These are phyloP conservation scores for Psilanteris sp. DNA, from an alignment of 1,140 invertebrate species.

Conservation along the genomic window DNA sequence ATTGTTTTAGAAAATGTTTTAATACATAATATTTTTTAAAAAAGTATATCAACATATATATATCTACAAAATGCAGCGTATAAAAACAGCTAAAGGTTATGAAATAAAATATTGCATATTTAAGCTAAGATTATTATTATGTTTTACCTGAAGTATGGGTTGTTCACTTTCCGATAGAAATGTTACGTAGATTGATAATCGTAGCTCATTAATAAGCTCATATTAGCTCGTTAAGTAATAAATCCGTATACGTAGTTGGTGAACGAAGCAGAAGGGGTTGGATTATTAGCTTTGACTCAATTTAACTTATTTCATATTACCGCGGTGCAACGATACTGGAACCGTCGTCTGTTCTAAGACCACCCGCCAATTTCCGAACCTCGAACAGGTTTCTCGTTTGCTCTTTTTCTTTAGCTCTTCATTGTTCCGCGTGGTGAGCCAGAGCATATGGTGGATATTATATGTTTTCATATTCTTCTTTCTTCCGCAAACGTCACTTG, in stretches of 20 bases:
- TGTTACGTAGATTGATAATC: constrained; percentile 66
- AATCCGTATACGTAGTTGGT: constrained; percentile 69
- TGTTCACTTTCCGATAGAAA: constrained; percentile 39
- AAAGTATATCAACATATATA: too few relatives aligned
- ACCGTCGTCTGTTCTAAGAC: constrained; percentile 55
- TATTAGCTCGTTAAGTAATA: constrained; percentile 76
- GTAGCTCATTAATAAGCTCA: constrained; percentile 68
- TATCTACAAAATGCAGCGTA: too few relatives aligned
- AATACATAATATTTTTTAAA: too few relatives aligned
- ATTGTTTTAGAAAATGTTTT: too few relatives aligned
- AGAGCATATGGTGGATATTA: constrained; percentile 50
- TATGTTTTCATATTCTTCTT: constrained; percentile 34
- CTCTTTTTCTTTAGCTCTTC: constrained; percentile 49
- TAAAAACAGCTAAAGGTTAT: too few relatives aligned
- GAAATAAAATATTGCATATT: too few relatives aligned
- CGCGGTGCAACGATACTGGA: constrained; percentile 29
- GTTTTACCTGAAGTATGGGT: too few relatives aligned
- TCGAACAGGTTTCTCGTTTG: constrained; percentile 70
- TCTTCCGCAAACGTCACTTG: constrained; percentile 27
- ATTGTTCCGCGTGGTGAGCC: constrained; percentile 37
- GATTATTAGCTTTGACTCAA: constrained; percentile 41
- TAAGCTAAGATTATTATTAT: too few relatives aligned
- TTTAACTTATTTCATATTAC: constrained; percentile 47
- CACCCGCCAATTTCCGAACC: constrained; percentile 67
- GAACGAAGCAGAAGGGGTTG: constrained; percentile 68